Percentiles rank a stretch among this genome's conserved stretches.
Conservation (phyloP, 2,797 vertebrate genomes). For the Melanotaenia pygmaea region DNA sequence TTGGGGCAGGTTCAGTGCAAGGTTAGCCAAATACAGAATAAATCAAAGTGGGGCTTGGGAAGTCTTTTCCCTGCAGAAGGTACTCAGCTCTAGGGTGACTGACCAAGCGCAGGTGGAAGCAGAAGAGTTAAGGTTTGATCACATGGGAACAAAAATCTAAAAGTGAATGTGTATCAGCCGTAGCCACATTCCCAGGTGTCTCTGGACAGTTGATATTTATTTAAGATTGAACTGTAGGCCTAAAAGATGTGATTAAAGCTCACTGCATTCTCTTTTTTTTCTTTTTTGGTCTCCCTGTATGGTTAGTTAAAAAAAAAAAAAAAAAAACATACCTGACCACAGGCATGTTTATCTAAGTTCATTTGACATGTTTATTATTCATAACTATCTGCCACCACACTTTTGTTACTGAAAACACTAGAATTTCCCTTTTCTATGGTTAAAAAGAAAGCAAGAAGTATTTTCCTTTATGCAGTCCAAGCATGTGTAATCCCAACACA, state of each 20-base stretch:
- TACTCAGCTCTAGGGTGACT: conserved; percentile 78
- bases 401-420: background rate
- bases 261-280: background rate
- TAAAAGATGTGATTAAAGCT: background rate
- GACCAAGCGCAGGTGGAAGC: conserved; percentile 86
- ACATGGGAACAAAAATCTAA: conserved; percentile 55
- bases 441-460: conserved; percentile 26
- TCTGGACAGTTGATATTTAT: conserved; percentile 38
- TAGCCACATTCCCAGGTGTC: conserved; percentile 63
- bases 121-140: conserved; percentile 47
- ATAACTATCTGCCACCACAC: background rate
- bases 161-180: conserved; percentile 55
- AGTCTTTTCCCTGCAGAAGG: conserved; percentile 59
- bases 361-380: conserved; percentile 9
- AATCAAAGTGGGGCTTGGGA: conserved; percentile 85
- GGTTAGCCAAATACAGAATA: conserved; percentile 98
- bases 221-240: conserved; percentile 8
- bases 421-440: conserved; percentile 17
- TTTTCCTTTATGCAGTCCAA: conserved; percentile 65
- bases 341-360: conserved; percentile 8
- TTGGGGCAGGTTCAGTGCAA: conserved; percentile 93
- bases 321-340: background rate
- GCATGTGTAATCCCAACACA: conserved; percentile 65
- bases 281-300: background rate
- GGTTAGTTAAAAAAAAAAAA: background rate